phyloP scores from a whole-genome alignment of 2,797 vertebrate genomes.

The Amblyopsis hoosieri region DNA sequence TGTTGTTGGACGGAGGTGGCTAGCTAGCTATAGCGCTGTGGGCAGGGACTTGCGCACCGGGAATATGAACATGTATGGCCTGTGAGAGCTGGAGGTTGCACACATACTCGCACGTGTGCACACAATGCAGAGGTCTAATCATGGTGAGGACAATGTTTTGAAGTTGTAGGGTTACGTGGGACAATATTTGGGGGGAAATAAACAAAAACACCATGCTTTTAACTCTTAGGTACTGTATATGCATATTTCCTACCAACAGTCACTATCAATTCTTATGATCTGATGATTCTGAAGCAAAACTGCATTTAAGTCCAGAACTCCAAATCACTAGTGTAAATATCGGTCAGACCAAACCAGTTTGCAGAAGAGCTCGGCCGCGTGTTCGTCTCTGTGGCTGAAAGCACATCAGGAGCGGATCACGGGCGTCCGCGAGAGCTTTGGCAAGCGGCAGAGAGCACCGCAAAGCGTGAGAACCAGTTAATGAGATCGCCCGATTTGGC shows the following conservation, averaged over 20 bases:
- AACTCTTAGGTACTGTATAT: too few species aligned
- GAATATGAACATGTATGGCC: conserved; percentile 72
- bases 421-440: conserved; percentile 1
- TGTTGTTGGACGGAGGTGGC: conserved; percentile 47
- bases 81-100: conserved; percentile 51
- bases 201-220: too few species aligned
- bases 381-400: neutral
- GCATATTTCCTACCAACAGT: too few species aligned
- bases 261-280: neutral
- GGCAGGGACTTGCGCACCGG: conserved; percentile 56
- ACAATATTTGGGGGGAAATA: too few species aligned
- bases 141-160: too few species aligned
- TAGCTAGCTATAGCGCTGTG: conserved; percentile 53
- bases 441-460: conserved; percentile 25
- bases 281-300: neutral
- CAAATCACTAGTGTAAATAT: neutral
- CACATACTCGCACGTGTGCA: neutral
- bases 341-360: neutral
- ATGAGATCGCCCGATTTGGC: conserved; percentile 15
- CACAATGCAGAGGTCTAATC: too few species aligned
- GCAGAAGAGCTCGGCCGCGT: neutral
- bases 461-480: conserved; percentile 47
- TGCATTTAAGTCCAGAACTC: neutral
- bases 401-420: too few species aligned
- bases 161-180: too few species aligned